These are phyloP conservation scores for Nymphalis io DNA, from an alignment of 1,140 invertebrate species.

Conservation along the genomic window DNA sequence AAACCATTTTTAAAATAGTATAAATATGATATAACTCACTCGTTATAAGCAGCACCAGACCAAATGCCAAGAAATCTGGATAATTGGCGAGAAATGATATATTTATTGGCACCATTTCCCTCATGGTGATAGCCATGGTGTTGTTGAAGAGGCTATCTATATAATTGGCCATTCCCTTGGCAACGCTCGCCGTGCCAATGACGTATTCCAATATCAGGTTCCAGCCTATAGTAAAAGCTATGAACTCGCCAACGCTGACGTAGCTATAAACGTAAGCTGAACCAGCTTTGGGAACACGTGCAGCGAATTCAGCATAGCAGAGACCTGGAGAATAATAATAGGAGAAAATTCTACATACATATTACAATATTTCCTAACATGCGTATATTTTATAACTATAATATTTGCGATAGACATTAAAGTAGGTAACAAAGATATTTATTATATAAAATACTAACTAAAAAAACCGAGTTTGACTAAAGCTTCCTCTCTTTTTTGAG, in stretches of 20 bases:
- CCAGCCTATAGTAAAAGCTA: constrained; percentile 92
- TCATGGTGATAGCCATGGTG: constrained; percentile 86
- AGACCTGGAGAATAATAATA: constrained; percentile 82
- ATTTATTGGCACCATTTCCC: constrained; percentile 86
- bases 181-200: constrained; percentile 92
- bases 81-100: constrained; percentile 88
- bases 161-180: constrained; percentile 93
- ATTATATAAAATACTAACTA: too few relatives aligned
- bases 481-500: too few relatives aligned
- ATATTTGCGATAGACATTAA: too few relatives aligned
- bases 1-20: neutral
- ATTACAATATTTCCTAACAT: too few relatives aligned
- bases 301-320: constrained; percentile 94
- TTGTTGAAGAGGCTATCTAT: constrained; percentile 91
- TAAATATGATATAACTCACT: constrained; percentile 70
- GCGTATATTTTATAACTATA: too few relatives aligned
- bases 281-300: constrained; percentile 91
- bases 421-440: too few relatives aligned
- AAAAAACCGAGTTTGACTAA: too few relatives aligned
- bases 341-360: neutral
- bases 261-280: constrained; percentile 95
- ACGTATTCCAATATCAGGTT: constrained; percentile 95
- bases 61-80: constrained; percentile 91
- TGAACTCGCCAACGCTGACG: constrained; percentile 92
- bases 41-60: constrained; percentile 85